phyloP scores from a whole-genome alignment of 2,113 vertebrate species.

The Microtus pennsylvanicus region DNA sequence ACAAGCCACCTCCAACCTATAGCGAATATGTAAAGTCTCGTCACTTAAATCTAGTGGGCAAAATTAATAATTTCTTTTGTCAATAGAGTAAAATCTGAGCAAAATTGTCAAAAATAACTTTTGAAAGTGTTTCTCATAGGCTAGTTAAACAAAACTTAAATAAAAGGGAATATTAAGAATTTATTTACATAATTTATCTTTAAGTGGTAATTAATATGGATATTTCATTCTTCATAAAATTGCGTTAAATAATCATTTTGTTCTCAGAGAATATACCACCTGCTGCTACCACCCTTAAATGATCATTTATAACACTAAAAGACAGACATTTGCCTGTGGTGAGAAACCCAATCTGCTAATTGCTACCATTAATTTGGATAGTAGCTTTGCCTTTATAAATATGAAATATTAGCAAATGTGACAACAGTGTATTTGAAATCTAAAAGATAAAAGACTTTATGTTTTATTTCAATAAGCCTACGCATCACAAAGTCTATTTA shows the following conservation, averaged over 20 bases:
- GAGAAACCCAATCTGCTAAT: constrained; percentile 75
- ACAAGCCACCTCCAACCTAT: neutral
- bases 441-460: constrained; percentile 35
- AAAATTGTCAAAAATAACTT: constrained; percentile 48
- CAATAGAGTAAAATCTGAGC: constrained; percentile 16
- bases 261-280: constrained; percentile 67
- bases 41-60: neutral
- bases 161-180: constrained; percentile 63
- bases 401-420: constrained; percentile 70
- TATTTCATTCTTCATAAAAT: constrained; percentile 63
- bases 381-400: constrained; percentile 69
- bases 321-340: constrained; percentile 77
- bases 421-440: constrained; percentile 38
- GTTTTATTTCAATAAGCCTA: constrained; percentile 45
- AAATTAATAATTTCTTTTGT: neutral
- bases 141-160: constrained; percentile 41
- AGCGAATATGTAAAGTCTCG: neutral
- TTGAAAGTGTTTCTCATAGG: constrained; percentile 16
- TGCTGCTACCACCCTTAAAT: constrained; percentile 68
- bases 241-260: constrained; percentile 80
- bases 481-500: neutral
- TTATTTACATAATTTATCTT: constrained; percentile 56
- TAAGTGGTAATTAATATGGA: constrained; percentile 58
- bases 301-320: constrained; percentile 73
- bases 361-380: constrained; percentile 77